phyloP scores from a whole-genome alignment of 2,113 vertebrate genomes.

The Oxyura jamaicensis region DNA sequence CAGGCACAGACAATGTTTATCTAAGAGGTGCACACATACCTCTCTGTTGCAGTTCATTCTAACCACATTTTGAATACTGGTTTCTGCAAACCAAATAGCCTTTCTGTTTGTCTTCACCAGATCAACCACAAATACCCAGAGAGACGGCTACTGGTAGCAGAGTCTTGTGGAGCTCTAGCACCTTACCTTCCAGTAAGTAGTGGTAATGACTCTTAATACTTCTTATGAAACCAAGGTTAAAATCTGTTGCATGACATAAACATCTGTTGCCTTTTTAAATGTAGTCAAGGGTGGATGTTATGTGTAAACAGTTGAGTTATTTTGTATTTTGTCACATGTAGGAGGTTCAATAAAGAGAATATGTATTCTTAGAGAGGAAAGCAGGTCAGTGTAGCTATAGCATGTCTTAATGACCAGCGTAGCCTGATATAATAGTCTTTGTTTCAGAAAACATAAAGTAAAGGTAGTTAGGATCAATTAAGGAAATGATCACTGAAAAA shows the following conservation, averaged over 20 bases:
- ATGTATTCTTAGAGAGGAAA: neutral
- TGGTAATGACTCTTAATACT: neutral
- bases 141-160: slow-evolving; percentile 94
- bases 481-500: neutral
- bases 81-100: neutral
- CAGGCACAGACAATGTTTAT: neutral
- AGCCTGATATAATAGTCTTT: neutral
- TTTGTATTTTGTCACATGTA: neutral
- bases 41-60: neutral
- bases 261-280: neutral
- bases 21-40: neutral
- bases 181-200: slow-evolving; percentile 95
- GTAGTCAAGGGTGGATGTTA: neutral
- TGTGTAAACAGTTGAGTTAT: neutral
- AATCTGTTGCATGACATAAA: neutral
- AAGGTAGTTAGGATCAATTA: neutral
- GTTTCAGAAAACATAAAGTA: neutral
- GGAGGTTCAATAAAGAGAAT: neutral
- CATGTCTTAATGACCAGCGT: neutral
- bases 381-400: neutral
- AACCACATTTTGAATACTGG: neutral
- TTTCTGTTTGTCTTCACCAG: slow-evolving; percentile 73
- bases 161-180: slow-evolving; percentile 95
- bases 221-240: neutral
- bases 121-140: slow-evolving; percentile 99